Base-by-base conservation (phyloP, 2,888 invertebrate genomes). In the Acleris laterana region DNA sequence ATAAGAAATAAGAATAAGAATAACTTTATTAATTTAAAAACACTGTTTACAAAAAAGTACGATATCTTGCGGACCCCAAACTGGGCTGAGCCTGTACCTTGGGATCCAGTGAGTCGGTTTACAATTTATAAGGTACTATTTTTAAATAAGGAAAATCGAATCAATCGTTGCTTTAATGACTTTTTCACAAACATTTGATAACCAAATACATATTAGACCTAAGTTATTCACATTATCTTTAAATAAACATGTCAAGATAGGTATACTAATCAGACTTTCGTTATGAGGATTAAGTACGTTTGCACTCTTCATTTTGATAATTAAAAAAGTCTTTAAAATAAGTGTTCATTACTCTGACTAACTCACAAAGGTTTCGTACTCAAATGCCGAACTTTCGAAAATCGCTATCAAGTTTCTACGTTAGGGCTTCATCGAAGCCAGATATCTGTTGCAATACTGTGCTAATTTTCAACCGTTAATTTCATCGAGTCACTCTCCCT, bases 121-220 rank as follows among this genome's bases (percentile, higher is more conserved):
- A n/a, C n/a, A n/a, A n/a, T n/a, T n/a, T n/a, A n/a, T n/a, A n/a
- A n/a, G n/a, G 28, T 22, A 17, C 6, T 5, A 56, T 32, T 32
- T 32, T 9, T 32, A 32, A n/a, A n/a, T n/a, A n/a, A n/a, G n/a
- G n/a, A n/a, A n/a, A n/a, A n/a, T n/a, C n/a, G n/a, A n/a, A n/a
- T n/a, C n/a, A n/a, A n/a, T n/a, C n/a, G n/a, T n/a, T n/a, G n/a
- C 44, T 46, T 61, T 61, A 56, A 60, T 56, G 65, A 61, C 65
- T 55, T 53, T 60, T 60, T 55, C 28, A 60, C 55, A 65, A 57
- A 57, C 62, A 66, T 62, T 51, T 57, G 61, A 66, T 66, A 66
- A 44, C 7, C 19, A 46, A 48, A 49, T 56, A 49, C 38, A 66
- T 57, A 66, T 66, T 62, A 66, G 51, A 66, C 13, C 51, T 20